A percentile compares a stretch with the other conserved stretches of the same genome.
Conservation (phyloP, 2,797 vertebrate species). For the Hydrocynus forskahlii region DNA sequence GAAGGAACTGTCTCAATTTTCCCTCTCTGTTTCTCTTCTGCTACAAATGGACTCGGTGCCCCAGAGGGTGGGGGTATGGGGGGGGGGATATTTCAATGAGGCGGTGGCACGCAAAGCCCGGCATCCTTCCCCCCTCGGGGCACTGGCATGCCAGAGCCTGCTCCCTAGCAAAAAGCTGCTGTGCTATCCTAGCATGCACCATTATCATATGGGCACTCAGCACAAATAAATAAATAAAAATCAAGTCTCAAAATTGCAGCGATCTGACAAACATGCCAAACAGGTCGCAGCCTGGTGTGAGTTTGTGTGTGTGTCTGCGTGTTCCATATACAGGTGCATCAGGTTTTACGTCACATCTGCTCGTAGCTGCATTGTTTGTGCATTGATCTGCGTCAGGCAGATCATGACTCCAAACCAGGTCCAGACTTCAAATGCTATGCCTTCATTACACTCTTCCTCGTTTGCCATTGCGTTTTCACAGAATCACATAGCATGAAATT, state of each 20-base stretch:
- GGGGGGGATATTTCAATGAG: conserved; percentile 80
- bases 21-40: conserved; percentile 57
- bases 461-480: neutral
- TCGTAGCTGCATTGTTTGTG: conserved; percentile 43
- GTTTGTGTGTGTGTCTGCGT: conserved; percentile 31
- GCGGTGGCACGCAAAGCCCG: conserved; percentile 79
- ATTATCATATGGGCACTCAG: neutral
- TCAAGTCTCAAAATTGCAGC: neutral
- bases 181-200: conserved; percentile 52
- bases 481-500: neutral
- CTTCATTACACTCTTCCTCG: conserved; percentile 25
- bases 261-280: neutral
- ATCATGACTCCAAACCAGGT: conserved; percentile 22
- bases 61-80: conserved; percentile 77
- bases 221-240: conserved; percentile 26
- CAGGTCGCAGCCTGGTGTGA: too few species aligned
- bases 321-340: conserved; percentile 60
- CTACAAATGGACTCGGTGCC: conserved; percentile 76
- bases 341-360: conserved; percentile 29
- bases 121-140: conserved; percentile 76
- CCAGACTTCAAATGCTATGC: conserved; percentile 17
- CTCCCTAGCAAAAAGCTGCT: conserved; percentile 74
- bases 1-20: conserved; percentile 68
- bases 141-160: conserved; percentile 78
- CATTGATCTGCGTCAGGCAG: conserved; percentile 53